phyloP scores from a whole-genome alignment of 2,888 invertebrate genomes.

The Amiota communis region DNA sequence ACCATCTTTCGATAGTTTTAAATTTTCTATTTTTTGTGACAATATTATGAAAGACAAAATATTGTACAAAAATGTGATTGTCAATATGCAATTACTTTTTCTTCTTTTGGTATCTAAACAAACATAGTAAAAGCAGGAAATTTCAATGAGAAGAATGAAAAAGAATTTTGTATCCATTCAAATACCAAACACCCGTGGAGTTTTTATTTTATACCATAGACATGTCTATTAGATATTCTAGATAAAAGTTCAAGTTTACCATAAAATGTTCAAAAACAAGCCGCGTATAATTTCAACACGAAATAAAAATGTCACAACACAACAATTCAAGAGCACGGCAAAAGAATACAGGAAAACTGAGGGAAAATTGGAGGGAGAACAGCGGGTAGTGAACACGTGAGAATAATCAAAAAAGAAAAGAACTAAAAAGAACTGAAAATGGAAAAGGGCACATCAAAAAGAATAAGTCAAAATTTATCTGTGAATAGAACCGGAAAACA shows the following conservation, averaged over 20 bases:
- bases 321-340: neutral
- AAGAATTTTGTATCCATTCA: too few species aligned
- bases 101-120: too few species aligned
- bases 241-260: neutral
- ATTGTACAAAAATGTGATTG: too few species aligned
- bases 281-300: slow-evolving; percentile 11
- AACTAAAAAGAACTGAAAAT: neutral
- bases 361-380: neutral
- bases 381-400: slow-evolving; percentile 16
- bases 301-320: slow-evolving; percentile 27
- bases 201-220: too few species aligned
- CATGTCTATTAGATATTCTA: too few species aligned
- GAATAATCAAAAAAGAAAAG: slow-evolving; percentile 1
- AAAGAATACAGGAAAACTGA: neutral
- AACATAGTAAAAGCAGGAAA: too few species aligned
- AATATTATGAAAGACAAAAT: too few species aligned
- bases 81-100: too few species aligned
- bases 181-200: neutral
- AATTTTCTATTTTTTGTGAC: too few species aligned
- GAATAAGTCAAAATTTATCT: too few species aligned
- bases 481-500: too few species aligned
- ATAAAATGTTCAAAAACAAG: slow-evolving; percentile 12
- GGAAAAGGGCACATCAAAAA: neutral
- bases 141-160: neutral
- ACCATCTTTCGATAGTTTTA: too few species aligned